phyloP scores from a whole-genome alignment of 2,113 vertebrate genomes.

The Pelusios castaneus region DNA sequence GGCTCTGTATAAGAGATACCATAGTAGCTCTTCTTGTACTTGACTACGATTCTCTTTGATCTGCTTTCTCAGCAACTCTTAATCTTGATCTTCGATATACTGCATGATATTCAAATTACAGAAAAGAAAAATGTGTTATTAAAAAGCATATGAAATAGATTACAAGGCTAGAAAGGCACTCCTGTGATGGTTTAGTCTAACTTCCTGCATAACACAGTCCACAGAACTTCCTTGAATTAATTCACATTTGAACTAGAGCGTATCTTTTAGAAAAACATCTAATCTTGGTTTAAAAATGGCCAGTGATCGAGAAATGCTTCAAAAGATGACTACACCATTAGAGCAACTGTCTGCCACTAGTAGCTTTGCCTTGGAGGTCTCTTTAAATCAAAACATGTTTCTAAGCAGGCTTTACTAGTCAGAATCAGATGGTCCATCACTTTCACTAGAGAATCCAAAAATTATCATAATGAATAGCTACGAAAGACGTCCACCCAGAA shows the following conservation, averaged over 20 bases:
- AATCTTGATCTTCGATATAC: not conserved
- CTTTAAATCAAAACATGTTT: not conserved
- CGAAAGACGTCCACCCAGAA: not conserved
- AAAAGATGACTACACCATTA: not conserved
- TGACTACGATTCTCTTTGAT: not conserved
- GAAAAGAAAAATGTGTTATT: accelerated
- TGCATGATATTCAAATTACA: not conserved
- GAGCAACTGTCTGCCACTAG: not conserved
- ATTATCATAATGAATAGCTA: not conserved
- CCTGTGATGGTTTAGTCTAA: too few relatives aligned
- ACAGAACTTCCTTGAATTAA: too few relatives aligned
- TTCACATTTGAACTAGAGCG: too few relatives aligned
- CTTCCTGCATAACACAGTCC: too few relatives aligned
- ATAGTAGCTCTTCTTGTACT: not conserved
- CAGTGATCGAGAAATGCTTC: not conserved
- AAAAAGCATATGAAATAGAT: not conserved
- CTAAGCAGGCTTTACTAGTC: not conserved
- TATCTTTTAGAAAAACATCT: too few relatives aligned
- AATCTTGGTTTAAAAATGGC: too few relatives aligned
- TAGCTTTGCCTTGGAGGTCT: not conserved
- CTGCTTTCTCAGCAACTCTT: not conserved
- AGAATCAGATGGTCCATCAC: not conserved
- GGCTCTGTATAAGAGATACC: not conserved
- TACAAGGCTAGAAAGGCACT: too few relatives aligned
- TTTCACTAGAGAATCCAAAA: not conserved